Base-by-base conservation (phyloP, 2,113 vertebrate genomes). In the Esox niger region DNA sequence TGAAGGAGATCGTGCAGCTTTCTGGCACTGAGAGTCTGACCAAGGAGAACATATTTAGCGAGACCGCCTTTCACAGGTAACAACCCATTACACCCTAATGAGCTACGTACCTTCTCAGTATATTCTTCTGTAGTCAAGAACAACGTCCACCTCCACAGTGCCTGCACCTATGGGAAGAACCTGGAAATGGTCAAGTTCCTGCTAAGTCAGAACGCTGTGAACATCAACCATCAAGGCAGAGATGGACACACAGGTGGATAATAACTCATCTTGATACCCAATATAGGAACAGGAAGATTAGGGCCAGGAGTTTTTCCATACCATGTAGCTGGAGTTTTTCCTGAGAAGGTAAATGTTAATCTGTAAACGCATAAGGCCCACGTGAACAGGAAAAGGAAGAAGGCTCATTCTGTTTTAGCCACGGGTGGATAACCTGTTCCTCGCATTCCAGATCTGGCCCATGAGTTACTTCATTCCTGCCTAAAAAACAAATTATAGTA, bases 41-140 rank as follows among this genome's bases (percentile, higher is more conserved):
- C 11, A 98, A 97, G 71, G 97, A 98, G 81, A 98, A 98, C 30
- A 98, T 98, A 78, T 97, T 98, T 89, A 99, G 97, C 33, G 95
- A 99, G 86, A 98, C 95, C 0, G 93, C 91, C 47, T 94, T 98
- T 86, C 95, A 98, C 91, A 98, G 96, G 95, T 90, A 80, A 35
- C 2, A 23, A 23, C 31, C 31, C 71, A 5, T 25, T 60, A 17
- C 1, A 0, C 7, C 25, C 4, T n/a, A 30, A 6, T 21, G 3
- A 26, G 7, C 23, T 6, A n/a, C n/a, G n/a, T n/a, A 15, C 20
- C 15, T 71, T 66, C 2, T 31, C 11, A 4, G 1, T 25, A 10
- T 32, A 3, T 26, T 5, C 20, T 20, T 29, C 6, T 58, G 33
- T 59, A 31, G 56, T 26, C n/a, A 43, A 43, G 11, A 43, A 15